phyloP scores from a whole-genome alignment of 2,797 vertebrate genomes.

The Manis crassicaudata region DNA sequence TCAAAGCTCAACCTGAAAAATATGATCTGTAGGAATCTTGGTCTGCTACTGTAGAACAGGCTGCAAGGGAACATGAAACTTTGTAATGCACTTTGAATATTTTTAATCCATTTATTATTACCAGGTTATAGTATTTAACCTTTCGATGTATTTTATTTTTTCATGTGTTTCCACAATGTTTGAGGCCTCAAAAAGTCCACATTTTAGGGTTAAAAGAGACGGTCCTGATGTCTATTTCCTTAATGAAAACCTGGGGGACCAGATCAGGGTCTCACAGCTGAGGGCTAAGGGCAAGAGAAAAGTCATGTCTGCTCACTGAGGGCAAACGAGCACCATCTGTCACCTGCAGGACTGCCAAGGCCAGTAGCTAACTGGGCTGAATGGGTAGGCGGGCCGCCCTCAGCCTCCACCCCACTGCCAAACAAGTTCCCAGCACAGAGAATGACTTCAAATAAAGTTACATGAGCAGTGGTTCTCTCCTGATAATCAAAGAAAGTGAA shows the following conservation, averaged over 20 bases:
- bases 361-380: neutral
- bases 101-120: conserved; percentile 33
- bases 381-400: neutral
- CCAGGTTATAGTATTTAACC: neutral
- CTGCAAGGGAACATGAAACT: neutral
- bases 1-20: conserved; percentile 22
- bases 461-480: neutral
- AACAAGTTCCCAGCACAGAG: neutral
- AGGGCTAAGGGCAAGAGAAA: neutral
- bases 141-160: conserved; percentile 18
- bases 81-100: neutral
- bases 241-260: neutral
- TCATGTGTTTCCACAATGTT: conserved; percentile 15
- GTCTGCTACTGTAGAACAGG: neutral
- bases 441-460: neutral
- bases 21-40: neutral
- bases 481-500: neutral
- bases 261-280: neutral
- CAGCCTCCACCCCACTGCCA: neutral
- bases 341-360: neutral
- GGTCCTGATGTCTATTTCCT: neutral
- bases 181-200: neutral
- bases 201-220: neutral
- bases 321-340: neutral
- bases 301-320: neutral